Percentiles rank a stretch among this genome's conserved stretches.
Conservation (phyloP, 2,113 vertebrate genomes). For the Eurypyga helias region DNA sequence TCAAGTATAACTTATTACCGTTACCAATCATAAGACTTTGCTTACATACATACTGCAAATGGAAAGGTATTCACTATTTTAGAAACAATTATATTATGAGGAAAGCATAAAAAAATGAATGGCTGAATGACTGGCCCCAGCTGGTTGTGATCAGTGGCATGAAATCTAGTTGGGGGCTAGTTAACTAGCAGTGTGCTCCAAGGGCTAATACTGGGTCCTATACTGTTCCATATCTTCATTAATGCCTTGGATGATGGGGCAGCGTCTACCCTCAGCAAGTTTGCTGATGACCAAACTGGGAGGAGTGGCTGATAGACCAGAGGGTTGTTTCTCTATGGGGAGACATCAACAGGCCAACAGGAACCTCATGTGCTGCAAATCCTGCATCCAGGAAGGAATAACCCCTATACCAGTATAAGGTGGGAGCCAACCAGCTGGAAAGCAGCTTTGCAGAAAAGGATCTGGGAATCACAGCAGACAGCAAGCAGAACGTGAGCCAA, state of each 20-base stretch:
- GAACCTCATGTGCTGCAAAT: background rate
- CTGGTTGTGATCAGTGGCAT: background rate
- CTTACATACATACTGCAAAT: background rate
- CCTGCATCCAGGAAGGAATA: background rate
- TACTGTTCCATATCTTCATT: background rate
- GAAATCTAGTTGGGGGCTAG: background rate
- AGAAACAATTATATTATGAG: background rate
- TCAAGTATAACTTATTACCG: background rate
- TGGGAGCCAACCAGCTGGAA: background rate
- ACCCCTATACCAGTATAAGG: background rate
- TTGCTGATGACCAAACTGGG: background rate
- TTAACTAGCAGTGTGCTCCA: background rate
- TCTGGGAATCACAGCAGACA: background rate
- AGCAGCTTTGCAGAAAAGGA: background rate
- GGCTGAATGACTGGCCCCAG: background rate
- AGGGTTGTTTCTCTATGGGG: background rate
- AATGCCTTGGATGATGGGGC: background rate
- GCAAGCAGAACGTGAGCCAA: background rate
- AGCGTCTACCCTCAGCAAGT: background rate
- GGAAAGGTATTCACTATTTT: background rate
- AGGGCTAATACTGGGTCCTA: background rate
- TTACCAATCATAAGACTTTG: background rate
- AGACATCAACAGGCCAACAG: background rate
- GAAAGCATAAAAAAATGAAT: background rate
- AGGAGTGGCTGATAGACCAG: background rate